Evolutionary conservation across 1,140 invertebrate species (phyloP), one percentile per base, ranked within the genome.

Genomic region (Saxidomus purpurata): DNA sequence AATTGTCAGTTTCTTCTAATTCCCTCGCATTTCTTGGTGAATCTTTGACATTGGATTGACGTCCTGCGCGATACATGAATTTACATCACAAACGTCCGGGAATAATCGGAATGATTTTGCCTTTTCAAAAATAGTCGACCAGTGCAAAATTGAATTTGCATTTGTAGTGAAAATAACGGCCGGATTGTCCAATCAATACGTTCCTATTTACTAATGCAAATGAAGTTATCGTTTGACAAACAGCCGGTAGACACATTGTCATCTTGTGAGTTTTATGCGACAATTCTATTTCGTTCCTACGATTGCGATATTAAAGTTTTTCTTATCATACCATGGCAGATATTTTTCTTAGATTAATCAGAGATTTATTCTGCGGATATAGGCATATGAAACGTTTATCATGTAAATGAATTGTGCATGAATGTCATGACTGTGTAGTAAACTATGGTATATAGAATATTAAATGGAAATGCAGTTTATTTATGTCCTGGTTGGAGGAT

Each of bases 151-250:
- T 79, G 28, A 79, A 55, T 79, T 79, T 79, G 76, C 76, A 79
- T 79, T 79, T 59, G 49, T 79, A 79, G 49, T 38, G 76, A 79
- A 79, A 79, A 79, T 79, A 79, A 79, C 76, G 49, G 43, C 11
- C 76, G 47, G 8, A 79, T n/a, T 22, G 47, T 13, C 43, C 8
- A 55, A 79, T 79, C 76, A 79, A 79, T 79, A 79, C 22, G 28
- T 59, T 55, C 49, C 76, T 79, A 55, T 79, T 79, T 79, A 79
- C 49, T 28, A 79, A 79, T 79, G 76, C 76, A 79, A 79, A 79
- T 79, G 76, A 79, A 55, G 76, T 79, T 79, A 79, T 79, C 76
- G 15, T 79, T 47, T 49, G 43, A 47, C 76, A 55, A 79, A 79
- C 76, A 79, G 47, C 36, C 15, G 40, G 76, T 55, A 79, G 49